Base-by-base conservation (phyloP, 2,888 invertebrate genomes). In the Melieria crassipennis region DNA sequence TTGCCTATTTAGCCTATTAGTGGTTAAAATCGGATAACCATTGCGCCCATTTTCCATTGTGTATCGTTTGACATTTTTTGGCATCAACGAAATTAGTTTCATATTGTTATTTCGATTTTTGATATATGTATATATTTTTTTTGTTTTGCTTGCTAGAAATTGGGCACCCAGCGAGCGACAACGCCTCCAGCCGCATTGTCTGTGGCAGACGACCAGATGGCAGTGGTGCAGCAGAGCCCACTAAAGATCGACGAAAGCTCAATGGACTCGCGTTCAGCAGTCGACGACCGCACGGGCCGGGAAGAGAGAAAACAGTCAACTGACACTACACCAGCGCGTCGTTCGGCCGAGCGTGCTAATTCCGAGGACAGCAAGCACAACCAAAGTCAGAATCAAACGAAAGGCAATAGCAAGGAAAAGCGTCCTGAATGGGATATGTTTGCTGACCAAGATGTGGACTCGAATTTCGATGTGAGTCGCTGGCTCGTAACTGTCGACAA, bases 381-480 rank as follows among this genome's bases (percentile, higher is more conserved):
- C 11, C 62, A 56, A 6, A 69, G 66, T 61, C 76, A 77, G 52
- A 72, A 75, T 52, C 69, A 77, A 78, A 69, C 71, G 46, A 45
- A 74, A 55, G 78, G 75, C 4, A 63, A 43, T 46, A 45, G 43
- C 30, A 84, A 83, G 58, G 84, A 84, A 66, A 84, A 90, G 80
- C 87, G 88, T n/a, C 88, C 90, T 11, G 92, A 93, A 79, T 94
- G 94, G 93, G 95, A 95, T 81, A 95, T 95, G 94, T 95, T 97
- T 88, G 96, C 97, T 55, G 97, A 97, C 82, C 94, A 94, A 77
- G 94, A 93, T 85, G 94, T 95, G 85, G 89, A 89, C 80, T 91
- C 92, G 55, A 90, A 92, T 80, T 92, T 92, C 81, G 91, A 91
- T 88, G 93, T 93, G 88, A 89, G 91, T 88, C 79, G 76, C 75